phyloP scores from a whole-genome alignment of 2,888 invertebrate genomes.

The Dolichopus griseipennis region DNA sequence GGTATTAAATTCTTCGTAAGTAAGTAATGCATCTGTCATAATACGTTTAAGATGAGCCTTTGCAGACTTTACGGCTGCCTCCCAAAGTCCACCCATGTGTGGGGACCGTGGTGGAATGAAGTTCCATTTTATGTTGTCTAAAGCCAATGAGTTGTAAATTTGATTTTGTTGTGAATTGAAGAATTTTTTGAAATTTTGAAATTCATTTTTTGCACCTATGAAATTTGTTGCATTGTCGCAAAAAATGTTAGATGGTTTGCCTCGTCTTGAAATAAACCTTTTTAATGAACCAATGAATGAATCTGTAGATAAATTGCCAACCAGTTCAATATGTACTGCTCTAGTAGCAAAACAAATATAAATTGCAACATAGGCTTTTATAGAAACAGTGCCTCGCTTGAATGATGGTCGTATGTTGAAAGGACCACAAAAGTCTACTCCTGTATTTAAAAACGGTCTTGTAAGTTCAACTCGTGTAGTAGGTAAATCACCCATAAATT shows the following conservation, averaged over 20 bases:
- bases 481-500: slow-evolving; percentile 23
- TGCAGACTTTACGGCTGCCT: slow-evolving; percentile 19
- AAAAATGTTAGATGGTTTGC: slow-evolving; percentile 17
- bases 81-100: slow-evolving; percentile 22
- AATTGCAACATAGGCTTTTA: slow-evolving; percentile 21
- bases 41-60: slow-evolving; percentile 17
- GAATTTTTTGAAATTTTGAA: neutral
- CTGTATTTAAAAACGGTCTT: slow-evolving; percentile 17
- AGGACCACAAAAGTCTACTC: slow-evolving; percentile 21
- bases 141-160: neutral
- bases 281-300: slow-evolving; percentile 19
- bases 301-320: slow-evolving; percentile 19
- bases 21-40: neutral
- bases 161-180: neutral
- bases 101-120: slow-evolving; percentile 21
- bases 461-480: slow-evolving; percentile 13
- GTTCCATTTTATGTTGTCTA: slow-evolving; percentile 14
- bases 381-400: slow-evolving; percentile 13
- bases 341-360: slow-evolving; percentile 22
- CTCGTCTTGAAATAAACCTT: slow-evolving; percentile 19
- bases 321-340: slow-evolving; percentile 23
- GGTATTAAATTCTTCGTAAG: neutral
- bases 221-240: slow-evolving; percentile 23
- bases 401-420: slow-evolving; percentile 13
- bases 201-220: neutral